Base-by-base conservation (phyloP, 1,140 invertebrate genomes). In the Lerema accius region DNA sequence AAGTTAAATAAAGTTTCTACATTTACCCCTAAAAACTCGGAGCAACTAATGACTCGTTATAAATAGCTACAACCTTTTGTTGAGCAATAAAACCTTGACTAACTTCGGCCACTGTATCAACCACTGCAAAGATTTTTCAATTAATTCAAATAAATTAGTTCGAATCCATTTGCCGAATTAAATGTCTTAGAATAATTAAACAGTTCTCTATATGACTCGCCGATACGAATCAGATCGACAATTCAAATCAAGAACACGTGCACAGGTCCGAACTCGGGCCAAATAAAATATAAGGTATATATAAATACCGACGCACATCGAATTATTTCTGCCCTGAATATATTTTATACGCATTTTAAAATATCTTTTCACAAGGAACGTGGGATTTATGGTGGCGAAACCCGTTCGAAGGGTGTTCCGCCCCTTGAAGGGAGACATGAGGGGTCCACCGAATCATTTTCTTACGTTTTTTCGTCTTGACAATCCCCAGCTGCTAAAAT, bases 311-410 rank as follows among this genome's bases (percentile, higher is more conserved):
- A 61, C 45, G 63, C 71, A 65, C 72, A 77, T 76, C 77, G 73
- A 88, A 89, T 89, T 83, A 89, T 85, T 84, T 85, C 78, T 90
- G 83, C 88, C 78, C 84, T 84, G 83, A 83, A 90, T 89, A 86
- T 64, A 90, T 88, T 89, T 88, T 86, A 89, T 90, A 90, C 88
- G 85, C 86, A 77, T 90, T 90, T 90, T 86, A 89, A 90, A 89
- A 88, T 81, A 78, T 85, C 84, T 86, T 85, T 90, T 85, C 78
- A 84, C 70, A 83, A 76, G 48, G 72, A 85, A 88, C 86, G 88
- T 90, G 87, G 85, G 87, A 90, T 89, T 90, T 90, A 90, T 82
- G 77, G 77, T 62, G 65, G 70, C 73, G 80, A 77, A 90, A 90
- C 87, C 87, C 86, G 87, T 90, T 90, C 82, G 78, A 85, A 67